Percentiles rank a stretch among this genome's conserved stretches.
Evolutionary conservation across 2,888 invertebrate genomes (phyloP).

Genomic region (Rhyacophila evoluta): DNA sequence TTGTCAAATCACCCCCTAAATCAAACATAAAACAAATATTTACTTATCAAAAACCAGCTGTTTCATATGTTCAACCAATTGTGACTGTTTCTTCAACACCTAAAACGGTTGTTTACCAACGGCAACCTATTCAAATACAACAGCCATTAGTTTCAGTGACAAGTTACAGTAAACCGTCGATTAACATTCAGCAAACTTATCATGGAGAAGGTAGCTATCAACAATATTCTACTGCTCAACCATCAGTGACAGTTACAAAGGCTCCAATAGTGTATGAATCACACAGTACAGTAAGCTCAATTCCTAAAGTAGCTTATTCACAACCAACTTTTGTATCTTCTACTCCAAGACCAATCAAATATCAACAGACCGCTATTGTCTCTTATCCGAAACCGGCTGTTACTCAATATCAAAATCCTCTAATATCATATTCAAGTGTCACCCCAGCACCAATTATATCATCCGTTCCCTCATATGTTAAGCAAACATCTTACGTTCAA

Average conservation of each 20-base stretch:
- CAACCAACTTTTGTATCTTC: conserved; percentile 49
- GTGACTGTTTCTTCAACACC: conserved; percentile 61
- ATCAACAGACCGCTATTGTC: conserved; percentile 34
- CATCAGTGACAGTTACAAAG: conserved; percentile 50
- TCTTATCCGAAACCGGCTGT: conserved; percentile 63
- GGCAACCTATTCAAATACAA: conserved; percentile 55
- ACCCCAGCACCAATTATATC: conserved; percentile 62
- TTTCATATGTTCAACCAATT: conserved; percentile 65
- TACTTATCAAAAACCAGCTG: conserved; percentile 64
- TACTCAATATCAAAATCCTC: conserved; percentile 64
- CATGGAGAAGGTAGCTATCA: conserved; percentile 57
- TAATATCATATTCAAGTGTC: conserved; percentile 62
- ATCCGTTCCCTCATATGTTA: conserved; percentile 57
- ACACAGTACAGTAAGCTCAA: conserved; percentile 23
- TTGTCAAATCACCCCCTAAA: conserved; percentile 63
- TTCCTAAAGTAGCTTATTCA: conserved; percentile 54
- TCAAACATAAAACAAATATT: conserved; percentile 66
- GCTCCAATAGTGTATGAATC: conserved; percentile 51
- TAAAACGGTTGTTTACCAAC: conserved; percentile 55
- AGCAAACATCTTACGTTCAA: conserved; percentile 54
- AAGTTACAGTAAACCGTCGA: conserved; percentile 55
- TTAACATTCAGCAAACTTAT: conserved; percentile 49
- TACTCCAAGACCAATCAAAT: conserved; percentile 55
- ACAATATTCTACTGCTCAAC: conserved; percentile 48
- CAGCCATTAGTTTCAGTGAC: conserved; percentile 55